phyloP scores from a whole-genome alignment of 2,797 vertebrate species.

The Eospalax fontanierii region DNA sequence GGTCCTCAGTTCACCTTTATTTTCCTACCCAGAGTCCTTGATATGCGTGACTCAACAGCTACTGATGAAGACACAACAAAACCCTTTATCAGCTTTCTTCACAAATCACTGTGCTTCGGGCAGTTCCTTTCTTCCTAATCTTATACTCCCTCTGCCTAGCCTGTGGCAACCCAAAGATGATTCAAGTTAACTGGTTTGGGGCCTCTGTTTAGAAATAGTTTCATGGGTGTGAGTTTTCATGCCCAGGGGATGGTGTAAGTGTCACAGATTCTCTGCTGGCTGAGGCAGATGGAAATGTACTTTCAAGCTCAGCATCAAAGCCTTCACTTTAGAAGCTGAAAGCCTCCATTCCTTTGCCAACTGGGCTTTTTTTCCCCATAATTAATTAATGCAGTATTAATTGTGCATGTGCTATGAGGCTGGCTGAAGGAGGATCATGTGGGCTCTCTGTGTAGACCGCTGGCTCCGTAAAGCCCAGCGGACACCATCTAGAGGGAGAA shows the following conservation, averaged over 20 bases:
- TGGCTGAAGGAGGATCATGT: slow-evolving; percentile 57
- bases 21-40: slow-evolving; percentile 50
- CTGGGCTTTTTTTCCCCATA: slow-evolving; percentile 72
- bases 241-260: slow-evolving; percentile 73
- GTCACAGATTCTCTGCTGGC: slow-evolving; percentile 85
- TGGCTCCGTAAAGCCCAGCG: slow-evolving; percentile 4
- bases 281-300: slow-evolving; percentile 83
- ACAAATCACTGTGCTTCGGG: background rate
- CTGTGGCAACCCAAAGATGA: background rate
- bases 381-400: slow-evolving; percentile 89
- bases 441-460: slow-evolving; percentile 27
- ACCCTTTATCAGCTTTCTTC: slow-evolving; percentile 5
- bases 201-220: slow-evolving; percentile 36
- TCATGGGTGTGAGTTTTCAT: slow-evolving; percentile 62
- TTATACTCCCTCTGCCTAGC: slow-evolving; percentile 16
- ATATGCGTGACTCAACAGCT: slow-evolving; percentile 51
- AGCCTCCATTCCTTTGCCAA: slow-evolving; percentile 87
- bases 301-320: slow-evolving; percentile 89
- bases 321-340: slow-evolving; percentile 87
- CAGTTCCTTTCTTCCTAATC: background rate
- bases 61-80: slow-evolving; percentile 45
- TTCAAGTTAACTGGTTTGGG: background rate
- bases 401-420: slow-evolving; percentile 82
- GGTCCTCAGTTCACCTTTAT: slow-evolving; percentile 62
- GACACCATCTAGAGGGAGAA: background rate